Base-by-base conservation (phyloP, 2,797 vertebrate genomes). In the Parauchenoglanis punctatus region DNA sequence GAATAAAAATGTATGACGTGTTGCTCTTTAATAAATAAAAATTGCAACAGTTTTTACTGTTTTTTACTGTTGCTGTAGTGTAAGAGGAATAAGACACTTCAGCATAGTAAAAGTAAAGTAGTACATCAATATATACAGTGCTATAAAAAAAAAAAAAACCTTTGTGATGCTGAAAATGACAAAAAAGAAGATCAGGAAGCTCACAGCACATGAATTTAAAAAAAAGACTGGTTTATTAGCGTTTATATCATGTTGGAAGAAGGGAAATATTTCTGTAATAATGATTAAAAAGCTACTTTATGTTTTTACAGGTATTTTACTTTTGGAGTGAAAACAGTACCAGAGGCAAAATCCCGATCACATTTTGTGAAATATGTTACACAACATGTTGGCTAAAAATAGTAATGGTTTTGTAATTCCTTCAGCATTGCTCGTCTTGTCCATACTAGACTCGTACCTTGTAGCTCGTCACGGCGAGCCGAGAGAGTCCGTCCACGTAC, bases 401-500 rank as follows among this genome's bases (percentile, higher is more conserved):
- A 82, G 44, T 4, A 35, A 40, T 8, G 7, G 13, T 25, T 46
- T 18, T 49, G 80, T 68, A 28, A 52, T 23, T 15, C 28, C n/a
- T 20, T 5, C 17, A 5, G 25, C 23, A 0, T 23, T 31, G 17
- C n/a, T 31, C 1, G n/a, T 65, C n/a, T 31, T 52, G 58, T 49
- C 61, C 28, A 0, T 81, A n/a, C 15, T 35, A 76, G 52, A 35
- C 40, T 78, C 91, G 23, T 94, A 96, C 99, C 98, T 99, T 99
- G 93, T 99, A 99, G 94, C 96, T 95, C 87, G 97, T 94, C 91
- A 99, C 99, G 23, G 99, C 99, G 87, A 99, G 94, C 87, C 98
- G 98, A 87, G 99, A 99, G 65, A 99, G 95, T 52, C 98, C 99
- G 86, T 99, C 98, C 83, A 99, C 99, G 0, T 99, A 99, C 12